Evolutionary conservation across 1,140 invertebrate species (phyloP).

Genomic region (Temnothorax nylanderi): DNA sequence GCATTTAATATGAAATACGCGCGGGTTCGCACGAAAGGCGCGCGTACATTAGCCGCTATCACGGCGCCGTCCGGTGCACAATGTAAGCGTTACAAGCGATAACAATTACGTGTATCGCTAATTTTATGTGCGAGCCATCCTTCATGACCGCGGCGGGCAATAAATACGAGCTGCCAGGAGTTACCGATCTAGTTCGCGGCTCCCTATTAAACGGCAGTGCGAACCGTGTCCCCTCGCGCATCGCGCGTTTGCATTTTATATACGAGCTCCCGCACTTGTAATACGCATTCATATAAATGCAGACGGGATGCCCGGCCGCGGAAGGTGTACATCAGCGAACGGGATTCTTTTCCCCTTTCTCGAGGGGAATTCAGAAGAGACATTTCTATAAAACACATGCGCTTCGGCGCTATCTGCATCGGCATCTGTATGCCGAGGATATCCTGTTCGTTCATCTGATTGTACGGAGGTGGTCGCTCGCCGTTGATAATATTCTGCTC

Average conservation of each 20-base stretch:
- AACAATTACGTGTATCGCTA: conserved; percentile 82
- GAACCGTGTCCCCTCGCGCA: conserved; percentile 70
- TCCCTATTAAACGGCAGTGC: conserved; percentile 73
- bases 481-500: neutral
- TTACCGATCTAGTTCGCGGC: conserved; percentile 69
- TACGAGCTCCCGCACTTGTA: conserved; percentile 28
- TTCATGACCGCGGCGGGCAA: conserved; percentile 62
- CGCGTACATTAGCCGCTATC: conserved; percentile 67
- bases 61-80: conserved; percentile 64
- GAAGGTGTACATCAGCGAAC: conserved; percentile 34
- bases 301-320: neutral
- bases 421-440: conserved; percentile 25
- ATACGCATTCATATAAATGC: conserved; percentile 43
- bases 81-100: conserved; percentile 70
- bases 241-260: conserved; percentile 47
- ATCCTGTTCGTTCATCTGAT: conserved; percentile 26
- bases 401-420: neutral
- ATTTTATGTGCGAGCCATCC: conserved; percentile 81
- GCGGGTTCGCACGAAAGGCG: conserved; percentile 58
- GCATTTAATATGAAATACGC: conserved; percentile 48
- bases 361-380: conserved; percentile 22
- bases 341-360: neutral
- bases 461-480: neutral
- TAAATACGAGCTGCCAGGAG: conserved; percentile 69
- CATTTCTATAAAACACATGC: conserved; percentile 23